A percentile compares a stretch with the other conserved stretches of the same genome.
Conservation (phyloP, 2,113 vertebrate species). For the Circaetus cinerascens region DNA sequence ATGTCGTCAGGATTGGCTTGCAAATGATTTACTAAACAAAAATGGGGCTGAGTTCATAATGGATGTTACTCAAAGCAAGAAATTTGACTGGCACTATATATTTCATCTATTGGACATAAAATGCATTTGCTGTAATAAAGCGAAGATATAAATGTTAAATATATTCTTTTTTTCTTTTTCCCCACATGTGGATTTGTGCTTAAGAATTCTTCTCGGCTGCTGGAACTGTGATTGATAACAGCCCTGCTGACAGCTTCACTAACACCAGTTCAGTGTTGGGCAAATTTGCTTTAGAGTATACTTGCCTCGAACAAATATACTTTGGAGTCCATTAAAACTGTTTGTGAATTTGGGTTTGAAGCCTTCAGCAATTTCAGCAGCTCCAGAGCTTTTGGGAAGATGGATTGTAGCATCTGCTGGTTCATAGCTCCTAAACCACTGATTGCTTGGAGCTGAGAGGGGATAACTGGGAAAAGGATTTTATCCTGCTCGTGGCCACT, state of each 20-base stretch:
- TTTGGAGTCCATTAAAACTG: neutral
- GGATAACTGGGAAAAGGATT: neutral
- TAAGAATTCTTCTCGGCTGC: neutral
- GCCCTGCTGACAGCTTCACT: neutral
- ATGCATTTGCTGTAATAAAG: slow-evolving; percentile 29
- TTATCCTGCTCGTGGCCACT: neutral
- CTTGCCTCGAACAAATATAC: neutral
- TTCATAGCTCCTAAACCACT: neutral
- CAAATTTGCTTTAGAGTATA: slow-evolving; percentile 28
- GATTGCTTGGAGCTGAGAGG: neutral
- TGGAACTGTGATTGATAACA: neutral
- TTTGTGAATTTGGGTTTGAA: neutral
- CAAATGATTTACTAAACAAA: slow-evolving; percentile 45
- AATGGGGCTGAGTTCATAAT: neutral
- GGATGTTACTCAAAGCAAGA: neutral
- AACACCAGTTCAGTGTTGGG: neutral
- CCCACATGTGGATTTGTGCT: neutral
- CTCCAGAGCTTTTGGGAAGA: neutral
- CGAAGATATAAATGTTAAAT: slow-evolving; percentile 9
- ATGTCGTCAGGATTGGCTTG: neutral
- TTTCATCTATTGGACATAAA: slow-evolving; percentile 28
- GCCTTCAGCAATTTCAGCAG: neutral
- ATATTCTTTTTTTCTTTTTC: neutral
- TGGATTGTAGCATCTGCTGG: neutral
- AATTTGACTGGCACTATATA: neutral